Base-by-base conservation (phyloP, 35 echinoderm and acorn worm species). In the Apostichopus parvimensis region DNA sequence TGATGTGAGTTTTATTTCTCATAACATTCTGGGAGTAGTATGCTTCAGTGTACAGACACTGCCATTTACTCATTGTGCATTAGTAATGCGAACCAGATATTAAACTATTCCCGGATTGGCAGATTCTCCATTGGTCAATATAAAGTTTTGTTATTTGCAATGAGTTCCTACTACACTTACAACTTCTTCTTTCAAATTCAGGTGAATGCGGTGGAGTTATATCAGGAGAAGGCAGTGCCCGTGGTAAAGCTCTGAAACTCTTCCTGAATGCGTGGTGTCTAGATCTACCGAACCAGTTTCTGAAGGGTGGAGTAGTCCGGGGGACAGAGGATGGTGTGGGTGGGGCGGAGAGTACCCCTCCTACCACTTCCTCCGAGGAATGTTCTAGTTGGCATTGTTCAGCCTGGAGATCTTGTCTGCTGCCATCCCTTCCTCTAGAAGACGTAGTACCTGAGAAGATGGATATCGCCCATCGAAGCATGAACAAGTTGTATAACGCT, bases 191-290 rank as follows among this genome's bases (percentile, higher is more conserved):
- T 9, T 87, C 71, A 87, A 28, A 80, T n/a, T 95, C 95, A 14
- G 95, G 95, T 22, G 95, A 94, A n/a, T 79, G 84, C 5, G 95
- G 95, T 7, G 95, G 91, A 3, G 93, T 92, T 8, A 79, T 77
- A 17, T 87, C 75, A 15, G 95, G 95, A 77, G 94, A 95, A 53
- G 91, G 66, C 20, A 87, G 22, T 12, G 83, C 79, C 55, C 86
- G 81, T 2, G 85, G 80, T 23, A 86, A 72, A 0, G 76, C 79
- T 68, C 90, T 88, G 61, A 88, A 91, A 52, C 71, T 91, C 34
- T 91, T 91, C 68, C 72, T 58, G 77, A 79, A 79, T 20, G 89
- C 76, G 78, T 88, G 89, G 56, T 91, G 56, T 57, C 89, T 77
- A n/a, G 71, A 78, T 6, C 89, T 17, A 22, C 89, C 89, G 10